Evolutionary conservation across 1,140 invertebrate species (phyloP).

Genomic region (Bradynema listronoti): DNA sequence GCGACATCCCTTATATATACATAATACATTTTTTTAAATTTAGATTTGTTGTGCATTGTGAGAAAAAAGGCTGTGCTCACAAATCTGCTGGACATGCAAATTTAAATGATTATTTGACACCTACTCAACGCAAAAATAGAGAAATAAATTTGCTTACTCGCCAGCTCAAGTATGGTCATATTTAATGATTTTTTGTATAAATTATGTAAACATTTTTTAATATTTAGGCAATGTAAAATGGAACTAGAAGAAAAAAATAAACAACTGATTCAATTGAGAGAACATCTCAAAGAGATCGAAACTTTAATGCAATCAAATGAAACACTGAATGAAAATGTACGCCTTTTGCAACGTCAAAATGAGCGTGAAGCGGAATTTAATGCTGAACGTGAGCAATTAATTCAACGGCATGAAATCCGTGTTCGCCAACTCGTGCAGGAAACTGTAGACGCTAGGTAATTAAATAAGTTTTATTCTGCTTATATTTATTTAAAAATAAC

Average conservation of each 20-base stretch:
- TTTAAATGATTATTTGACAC: constrained; percentile 48
- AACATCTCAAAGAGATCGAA: constrained; percentile 52
- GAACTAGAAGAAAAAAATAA: constrained; percentile 41
- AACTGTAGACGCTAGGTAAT: constrained; percentile 42
- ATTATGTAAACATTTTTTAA: neutral
- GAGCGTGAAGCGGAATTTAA: constrained; percentile 33
- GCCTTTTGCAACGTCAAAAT: constrained; percentile 34
- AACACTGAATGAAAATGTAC: constrained; percentile 37
- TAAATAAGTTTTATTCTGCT: too few relatives aligned
- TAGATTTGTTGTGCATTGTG: constrained; percentile 53
- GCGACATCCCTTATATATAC: neutral
- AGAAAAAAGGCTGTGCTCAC: constrained; percentile 52
- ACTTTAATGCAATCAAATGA: constrained; percentile 27
- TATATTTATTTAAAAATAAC: too few relatives aligned
- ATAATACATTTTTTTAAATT: neutral
- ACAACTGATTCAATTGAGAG: constrained; percentile 50
- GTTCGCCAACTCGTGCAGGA: constrained; percentile 52
- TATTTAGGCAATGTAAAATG: constrained; percentile 31
- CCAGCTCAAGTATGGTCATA: constrained; percentile 19
- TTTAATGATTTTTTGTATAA: constrained; percentile 12
- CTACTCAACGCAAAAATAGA: constrained; percentile 45
- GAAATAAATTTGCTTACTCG: constrained; percentile 44
- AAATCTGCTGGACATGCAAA: constrained; percentile 9
- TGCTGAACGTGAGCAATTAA: constrained; percentile 37
- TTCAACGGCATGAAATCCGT: constrained; percentile 47